phyloP scores from a whole-genome alignment of 2,888 invertebrate species.

The Bimastos eiseni region DNA sequence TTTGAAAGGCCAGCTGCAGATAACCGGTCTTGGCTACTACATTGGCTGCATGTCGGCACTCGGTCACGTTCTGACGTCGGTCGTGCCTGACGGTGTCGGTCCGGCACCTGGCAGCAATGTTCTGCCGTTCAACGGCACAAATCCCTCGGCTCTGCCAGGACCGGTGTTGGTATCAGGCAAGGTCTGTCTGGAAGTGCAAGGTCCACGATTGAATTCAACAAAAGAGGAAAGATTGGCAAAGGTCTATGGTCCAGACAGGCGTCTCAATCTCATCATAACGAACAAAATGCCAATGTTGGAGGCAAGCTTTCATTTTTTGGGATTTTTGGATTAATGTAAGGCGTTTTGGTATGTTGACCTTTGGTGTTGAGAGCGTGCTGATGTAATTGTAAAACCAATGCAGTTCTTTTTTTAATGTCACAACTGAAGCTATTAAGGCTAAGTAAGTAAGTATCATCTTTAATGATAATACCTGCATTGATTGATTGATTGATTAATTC shows the following conservation, averaged over 20 bases:
- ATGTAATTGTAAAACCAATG: background rate
- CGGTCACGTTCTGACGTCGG: background rate
- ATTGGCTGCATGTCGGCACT: slow-evolving; percentile 54
- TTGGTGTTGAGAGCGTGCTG: background rate
- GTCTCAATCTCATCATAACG: slow-evolving; percentile 75
- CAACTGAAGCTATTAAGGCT: background rate
- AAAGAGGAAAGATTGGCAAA: slow-evolving; percentile 65
- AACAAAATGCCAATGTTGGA: slow-evolving; percentile 81
- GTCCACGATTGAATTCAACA: slow-evolving; percentile 66
- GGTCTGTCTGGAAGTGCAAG: slow-evolving; percentile 63
- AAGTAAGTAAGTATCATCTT: too few species aligned
- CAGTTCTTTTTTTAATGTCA: too few species aligned
- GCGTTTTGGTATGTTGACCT: background rate
- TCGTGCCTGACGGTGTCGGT: slow-evolving; percentile 21
- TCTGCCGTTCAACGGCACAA: slow-evolving; percentile 10
- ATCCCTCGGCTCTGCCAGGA: background rate
- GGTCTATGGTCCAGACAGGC: slow-evolving; percentile 69
- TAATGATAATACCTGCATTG: too few species aligned
- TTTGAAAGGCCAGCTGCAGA: slow-evolving; percentile 73
- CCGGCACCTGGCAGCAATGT: background rate
- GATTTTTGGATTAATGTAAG: background rate
- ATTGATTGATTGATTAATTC: too few species aligned
- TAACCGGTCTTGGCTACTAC: slow-evolving; percentile 76
- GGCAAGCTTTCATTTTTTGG: slow-evolving; percentile 63
- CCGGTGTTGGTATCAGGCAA: slow-evolving; percentile 36